A percentile compares a stretch with the other conserved stretches of the same genome.
Evolutionary conservation across 2,888 invertebrate species (phyloP).

Genomic region (Seladonia tumulorum): DNA sequence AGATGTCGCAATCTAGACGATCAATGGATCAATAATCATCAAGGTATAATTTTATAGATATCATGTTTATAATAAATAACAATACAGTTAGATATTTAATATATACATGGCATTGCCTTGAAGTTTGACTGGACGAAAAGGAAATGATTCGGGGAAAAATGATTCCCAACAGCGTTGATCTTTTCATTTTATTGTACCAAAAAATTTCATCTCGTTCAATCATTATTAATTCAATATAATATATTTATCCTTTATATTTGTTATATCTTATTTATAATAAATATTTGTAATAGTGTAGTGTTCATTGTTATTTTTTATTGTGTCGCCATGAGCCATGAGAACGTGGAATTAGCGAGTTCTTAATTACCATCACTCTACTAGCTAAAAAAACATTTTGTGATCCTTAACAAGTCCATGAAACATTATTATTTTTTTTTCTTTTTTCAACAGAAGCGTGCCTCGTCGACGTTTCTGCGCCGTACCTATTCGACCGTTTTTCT

Average conservation of each 20-base stretch:
- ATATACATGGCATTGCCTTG: not conserved
- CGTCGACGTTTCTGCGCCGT: slow-evolving; percentile 44
- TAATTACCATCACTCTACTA: slow-evolving; percentile 70
- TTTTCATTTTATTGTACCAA: slow-evolving; percentile 80
- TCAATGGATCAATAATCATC: not conserved
- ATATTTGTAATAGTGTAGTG: slow-evolving; percentile 76
- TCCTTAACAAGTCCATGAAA: slow-evolving; percentile 64
- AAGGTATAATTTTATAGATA: not conserved
- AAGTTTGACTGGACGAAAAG: not conserved
- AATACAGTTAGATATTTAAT: not conserved
- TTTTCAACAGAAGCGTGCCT: slow-evolving; percentile 48
- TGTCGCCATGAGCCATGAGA: slow-evolving; percentile 74
- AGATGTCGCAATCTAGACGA: slow-evolving; percentile 22
- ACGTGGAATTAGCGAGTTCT: slow-evolving; percentile 74
- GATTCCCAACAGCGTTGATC: slow-evolving; percentile 54
- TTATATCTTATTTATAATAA: slow-evolving; percentile 75
- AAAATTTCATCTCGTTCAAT: slow-evolving; percentile 79
- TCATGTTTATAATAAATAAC: not conserved
- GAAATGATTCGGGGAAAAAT: slow-evolving; percentile 32
- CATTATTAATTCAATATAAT: slow-evolving; percentile 79
- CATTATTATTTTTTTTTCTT: slow-evolving; percentile 16
- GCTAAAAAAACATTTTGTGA: slow-evolving; percentile 70
- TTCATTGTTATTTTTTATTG: slow-evolving; percentile 75
- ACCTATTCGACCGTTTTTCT: not conserved
- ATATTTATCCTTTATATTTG: slow-evolving; percentile 75